Base-by-base conservation (phyloP, 2,888 invertebrate species). In the Drosophila mercatorum region DNA sequence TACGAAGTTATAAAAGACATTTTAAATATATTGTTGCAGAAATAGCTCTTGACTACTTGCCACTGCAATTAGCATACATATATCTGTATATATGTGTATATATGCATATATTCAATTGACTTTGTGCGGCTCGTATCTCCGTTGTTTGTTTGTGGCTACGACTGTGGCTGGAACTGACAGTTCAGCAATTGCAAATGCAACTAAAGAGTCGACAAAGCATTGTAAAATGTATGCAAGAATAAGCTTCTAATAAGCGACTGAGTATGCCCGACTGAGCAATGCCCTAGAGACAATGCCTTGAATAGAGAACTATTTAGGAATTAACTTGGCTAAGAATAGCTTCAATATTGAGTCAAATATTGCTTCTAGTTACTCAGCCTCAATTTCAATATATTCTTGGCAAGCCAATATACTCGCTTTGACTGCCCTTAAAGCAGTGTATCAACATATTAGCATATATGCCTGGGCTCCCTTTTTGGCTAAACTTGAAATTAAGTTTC, bases 151-250 rank as follows among this genome's bases (percentile, higher is more conserved):
- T 73, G 47, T 44, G 38, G 38, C 53, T 40, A 47, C 44, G 41
- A 41, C 40, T 43, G 44, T 49, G 31, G 62, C 71, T 78, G 71
- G 11, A 64, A 22, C 17, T 67, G 75, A 80, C 72, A 55, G 40
- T 52, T 68, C 22, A 26, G 22, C 56, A 75, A 68, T 79, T 75
- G 65, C 46, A 63, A 60, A 55, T 53, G 62, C 64, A 68, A 69
- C 47, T 44, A 40, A 66, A 31, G 31, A 11, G 66, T 46, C 61
- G 65, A 8, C 11, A 28, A 36, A 3, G 12, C 52, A 59, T 43
- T 52, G 22, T 31, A 17, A 43, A 58, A 55, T 41, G 28, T 31
- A 49, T 11, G 22, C 44, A 52, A n/a, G 28, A n/a, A 14, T n/a
- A 58, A 49, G 28, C 14, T 12, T 7, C 17, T 31, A 12, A 31